Base-by-base conservation (phyloP, 2,113 vertebrate species). In the Eubucco bourcierii region DNA sequence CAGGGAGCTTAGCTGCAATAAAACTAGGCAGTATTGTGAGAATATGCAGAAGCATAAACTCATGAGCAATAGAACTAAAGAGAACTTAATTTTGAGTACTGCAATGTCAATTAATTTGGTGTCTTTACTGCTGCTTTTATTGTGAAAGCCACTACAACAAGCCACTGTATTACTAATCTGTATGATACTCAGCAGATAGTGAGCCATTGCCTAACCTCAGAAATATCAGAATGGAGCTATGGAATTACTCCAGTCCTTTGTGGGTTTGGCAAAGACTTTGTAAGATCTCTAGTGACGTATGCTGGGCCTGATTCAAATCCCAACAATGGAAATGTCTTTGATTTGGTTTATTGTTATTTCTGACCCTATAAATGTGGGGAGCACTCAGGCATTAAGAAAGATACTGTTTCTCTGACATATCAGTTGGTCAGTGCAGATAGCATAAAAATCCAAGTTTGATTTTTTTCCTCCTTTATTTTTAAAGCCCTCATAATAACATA, bases 241-340 rank as follows among this genome's bases (percentile, higher is more conserved):
- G 87, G 83, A 95, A 67, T 78, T 67, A 58, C 37, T 91, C 93
- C 93, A 96, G 85, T 58, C 72, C 77, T 90, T 31, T 71, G 90
- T 91, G 93, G 95, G 66, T 95, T 95, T 95, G 93, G 95, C 90
- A 89, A 82, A 87, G 52, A 78, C 44, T 70, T 67, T 75, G 73
- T 44, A 93, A 85, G 61, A 80, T 95, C 81, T 88, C 76, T 91
- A 58, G 77, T 94, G 95, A 93, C 18, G 70, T 91, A 33, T 41
- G 23, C 80, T 91, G 68, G 70, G 83, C 53, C 83, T 75, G 56
- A 90, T 53, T 88, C 88, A 95, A 95, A 83, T 93, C 65, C 85
- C 95, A 94, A 47, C 76, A 87, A 61, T 19, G 29, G 88, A 91
- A 95, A 90, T 53, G 47, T 85, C 80, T 96, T 95, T 93, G 80